Evolutionary conservation across 2,888 invertebrate genomes (phyloP).

Genomic region (Pristionchus maxplancki): DNA sequence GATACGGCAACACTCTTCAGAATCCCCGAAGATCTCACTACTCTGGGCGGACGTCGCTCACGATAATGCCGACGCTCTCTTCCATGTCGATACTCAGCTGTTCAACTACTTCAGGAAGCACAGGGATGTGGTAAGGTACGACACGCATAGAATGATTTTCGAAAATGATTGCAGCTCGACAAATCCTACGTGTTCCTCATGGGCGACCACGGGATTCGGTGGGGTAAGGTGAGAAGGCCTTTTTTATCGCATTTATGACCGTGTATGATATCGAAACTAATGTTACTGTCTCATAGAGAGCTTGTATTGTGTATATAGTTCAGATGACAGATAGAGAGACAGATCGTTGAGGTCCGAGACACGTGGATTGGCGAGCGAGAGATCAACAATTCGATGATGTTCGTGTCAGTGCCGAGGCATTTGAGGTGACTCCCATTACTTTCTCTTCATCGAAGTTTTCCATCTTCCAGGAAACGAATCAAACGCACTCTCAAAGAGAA

Average conservation of each 20-base stretch:
- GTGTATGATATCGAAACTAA: too few species aligned
- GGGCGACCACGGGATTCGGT: conserved; percentile 49
- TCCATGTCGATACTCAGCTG: conserved; percentile 64
- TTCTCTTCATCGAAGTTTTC: too few species aligned
- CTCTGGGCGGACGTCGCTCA: conserved; percentile 67
- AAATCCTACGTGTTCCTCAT: conserved; percentile 44
- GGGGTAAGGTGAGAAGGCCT: background rate
- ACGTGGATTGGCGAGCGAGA: conserved; percentile 35
- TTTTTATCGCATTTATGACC: too few species aligned
- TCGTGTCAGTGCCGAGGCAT: conserved; percentile 17
- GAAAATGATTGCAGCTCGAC: too few species aligned
- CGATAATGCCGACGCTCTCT: conserved; percentile 60
- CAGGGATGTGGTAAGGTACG: conserved; percentile 53
- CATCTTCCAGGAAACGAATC: background rate
- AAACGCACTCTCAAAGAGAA: background rate
- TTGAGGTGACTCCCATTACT: background rate
- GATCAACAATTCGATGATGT: conserved; percentile 51
- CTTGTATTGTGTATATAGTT: background rate
- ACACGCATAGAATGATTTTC: too few species aligned
- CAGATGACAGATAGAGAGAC: background rate
- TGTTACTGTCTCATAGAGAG: too few species aligned
- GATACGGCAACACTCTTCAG: too few species aligned
- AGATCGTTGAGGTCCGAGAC: background rate
- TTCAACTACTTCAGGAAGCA: conserved; percentile 61
- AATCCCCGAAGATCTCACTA: conserved; percentile 63